phyloP scores from a whole-genome alignment of 1,140 invertebrate genomes.

The Sitophilus oryzae region DNA sequence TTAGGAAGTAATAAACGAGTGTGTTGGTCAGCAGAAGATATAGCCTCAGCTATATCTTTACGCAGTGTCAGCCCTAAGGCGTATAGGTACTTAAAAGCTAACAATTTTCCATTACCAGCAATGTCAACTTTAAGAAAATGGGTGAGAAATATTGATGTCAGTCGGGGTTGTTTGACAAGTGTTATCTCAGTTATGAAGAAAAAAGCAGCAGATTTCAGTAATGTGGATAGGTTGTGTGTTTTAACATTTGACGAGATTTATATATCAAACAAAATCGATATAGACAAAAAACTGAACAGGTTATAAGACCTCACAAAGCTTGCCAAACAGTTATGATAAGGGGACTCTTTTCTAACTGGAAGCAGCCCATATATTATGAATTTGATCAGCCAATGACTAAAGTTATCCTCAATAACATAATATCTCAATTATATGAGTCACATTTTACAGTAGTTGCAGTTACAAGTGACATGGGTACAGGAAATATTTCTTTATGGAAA shows the following conservation, averaged over 20 bases:
- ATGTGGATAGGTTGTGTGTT: neutral
- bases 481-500: slow-evolving; percentile 7
- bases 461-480: slow-evolving; percentile 15
- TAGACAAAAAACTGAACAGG: slow-evolving; percentile 9
- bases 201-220: slow-evolving; percentile 9
- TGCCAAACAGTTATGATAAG: slow-evolving; percentile 18
- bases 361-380: slow-evolving; percentile 22
- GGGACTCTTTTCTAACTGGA: slow-evolving; percentile 12
- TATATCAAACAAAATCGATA: slow-evolving; percentile 15
- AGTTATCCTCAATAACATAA: slow-evolving; percentile 11
- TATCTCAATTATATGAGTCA: slow-evolving; percentile 4
- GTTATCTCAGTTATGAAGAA: slow-evolving; percentile 12
- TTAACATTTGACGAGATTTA: slow-evolving; percentile 16
- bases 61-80: slow-evolving; percentile 20
- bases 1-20: neutral
- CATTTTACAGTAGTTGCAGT: slow-evolving; percentile 14
- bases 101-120: slow-evolving; percentile 19
- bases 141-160: slow-evolving; percentile 8
- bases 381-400: slow-evolving; percentile 21
- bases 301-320: slow-evolving; percentile 12
- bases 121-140: slow-evolving; percentile 23
- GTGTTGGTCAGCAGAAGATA: slow-evolving; percentile 16
- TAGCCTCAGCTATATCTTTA: slow-evolving; percentile 16
- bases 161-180: slow-evolving; percentile 7
- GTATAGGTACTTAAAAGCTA: slow-evolving; percentile 19